Evolutionary conservation across 2,888 invertebrate species (phyloP), one percentile per base, ranked within the genome.

Genomic region (Acleris holmiana): DNA sequence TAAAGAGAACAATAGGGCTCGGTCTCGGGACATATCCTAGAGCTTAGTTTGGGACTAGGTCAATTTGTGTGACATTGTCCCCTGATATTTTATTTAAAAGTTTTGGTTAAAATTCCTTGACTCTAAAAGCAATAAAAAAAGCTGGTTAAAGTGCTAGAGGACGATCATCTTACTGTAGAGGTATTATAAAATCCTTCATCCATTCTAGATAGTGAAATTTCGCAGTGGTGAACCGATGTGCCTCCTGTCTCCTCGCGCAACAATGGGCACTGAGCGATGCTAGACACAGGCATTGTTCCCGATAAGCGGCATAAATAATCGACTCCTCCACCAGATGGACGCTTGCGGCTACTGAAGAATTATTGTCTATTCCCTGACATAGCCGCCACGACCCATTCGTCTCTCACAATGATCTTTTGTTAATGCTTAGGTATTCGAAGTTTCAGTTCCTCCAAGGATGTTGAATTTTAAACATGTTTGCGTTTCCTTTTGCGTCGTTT

Each of bases 231-330:
- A 35, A 13, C 13, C 35, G 13, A 0, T 13, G 35, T 35, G 35
- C 35, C 29, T 13, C 35, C 35, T 35, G 35, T 35, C 13, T 13
- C 4, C 35, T 35, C 25, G 44, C 6, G 6, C 17, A 44, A 77
- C 79, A 81, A 79, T 79, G 79, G 75, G 74, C 18, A 54, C 76
- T 78, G 83, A 83, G 75, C 80, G 82, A 82, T 83, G 82, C 78
- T 76, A 76, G 76, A 72, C 73, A 77, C 75, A 53, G 54, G 81
- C 85, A 85, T 88, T 89, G 88, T 87, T 81, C 83, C 81, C 81
- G 86, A 87, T 87, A 85, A 86, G 82, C 79, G 76, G 80, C 77
- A 84, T 85, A 85, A 84, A 86, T 86, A 86, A 84, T 84, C 83
- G 82, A 76, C 76, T 77, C 76, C 77, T 75, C 76, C 76, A 84